Evolutionary conservation across 2,113 vertebrate genomes (phyloP).

Genomic region (Grus americana): DNA sequence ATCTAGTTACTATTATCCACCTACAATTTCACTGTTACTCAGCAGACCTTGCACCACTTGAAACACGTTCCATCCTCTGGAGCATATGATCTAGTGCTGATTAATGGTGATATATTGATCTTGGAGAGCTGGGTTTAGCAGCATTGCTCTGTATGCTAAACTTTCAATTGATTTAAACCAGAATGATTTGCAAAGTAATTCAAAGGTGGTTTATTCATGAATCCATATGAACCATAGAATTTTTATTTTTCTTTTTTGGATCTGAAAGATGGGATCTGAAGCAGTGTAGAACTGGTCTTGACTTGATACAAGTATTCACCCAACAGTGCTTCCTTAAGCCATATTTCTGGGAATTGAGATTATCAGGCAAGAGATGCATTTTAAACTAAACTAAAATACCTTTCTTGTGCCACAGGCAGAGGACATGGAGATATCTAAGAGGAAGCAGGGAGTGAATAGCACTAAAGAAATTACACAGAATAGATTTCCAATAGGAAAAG

Average conservation of each 20-base stretch:
- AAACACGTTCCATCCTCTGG: background rate
- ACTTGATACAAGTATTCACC: background rate
- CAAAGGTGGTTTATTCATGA: background rate
- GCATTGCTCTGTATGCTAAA: background rate
- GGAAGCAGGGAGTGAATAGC: background rate
- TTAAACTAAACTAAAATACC: background rate
- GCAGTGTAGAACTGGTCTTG: background rate
- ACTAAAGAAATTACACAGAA: background rate
- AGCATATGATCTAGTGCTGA: background rate
- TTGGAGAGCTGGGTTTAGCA: background rate
- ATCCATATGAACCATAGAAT: background rate
- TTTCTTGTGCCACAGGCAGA: background rate
- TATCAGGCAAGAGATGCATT: background rate
- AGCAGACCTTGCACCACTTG: background rate
- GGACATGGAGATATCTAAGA: background rate
- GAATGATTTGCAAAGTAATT: slow-evolving; percentile 34
- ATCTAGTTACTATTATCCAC: background rate
- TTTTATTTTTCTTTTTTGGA: background rate
- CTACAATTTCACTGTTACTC: background rate
- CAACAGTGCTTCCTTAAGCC: background rate
- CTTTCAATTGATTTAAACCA: slow-evolving; percentile 18
- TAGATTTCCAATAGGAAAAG: background rate
- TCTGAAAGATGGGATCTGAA: background rate
- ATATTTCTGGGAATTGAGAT: background rate
- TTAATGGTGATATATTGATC: background rate